Evolutionary conservation across 2,113 vertebrate genomes (phyloP).

Genomic region (Reinhardtius hippoglossoides): DNA sequence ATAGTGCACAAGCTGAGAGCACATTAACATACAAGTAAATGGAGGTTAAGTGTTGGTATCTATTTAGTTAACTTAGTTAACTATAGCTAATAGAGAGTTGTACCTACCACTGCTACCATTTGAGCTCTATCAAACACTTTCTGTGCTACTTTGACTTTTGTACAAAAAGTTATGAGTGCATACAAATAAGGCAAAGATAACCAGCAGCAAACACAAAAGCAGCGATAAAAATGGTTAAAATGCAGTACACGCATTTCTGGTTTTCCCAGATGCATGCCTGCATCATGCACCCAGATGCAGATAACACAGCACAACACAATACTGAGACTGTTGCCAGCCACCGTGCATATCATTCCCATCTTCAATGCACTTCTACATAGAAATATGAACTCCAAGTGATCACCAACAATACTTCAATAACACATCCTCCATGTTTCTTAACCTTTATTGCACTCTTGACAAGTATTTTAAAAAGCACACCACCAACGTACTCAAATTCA

Average conservation of each 20-base stretch:
- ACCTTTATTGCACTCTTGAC: slow-evolving; percentile 10
- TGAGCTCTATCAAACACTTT: no score
- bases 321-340: neutral
- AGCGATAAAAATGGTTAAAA: no score
- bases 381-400: neutral
- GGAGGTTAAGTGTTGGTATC: no score
- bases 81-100: neutral
- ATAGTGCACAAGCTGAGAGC: neutral
- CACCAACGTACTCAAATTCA: slow-evolving; percentile 10
- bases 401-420: slow-evolving; percentile 1
- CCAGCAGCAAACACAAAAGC: slow-evolving; percentile 1
- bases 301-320: slow-evolving; percentile 10
- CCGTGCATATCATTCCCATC: neutral
- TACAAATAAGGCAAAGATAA: neutral
- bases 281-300: neutral
- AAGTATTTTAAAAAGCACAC: slow-evolving; percentile 11
- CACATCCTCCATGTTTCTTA: neutral
- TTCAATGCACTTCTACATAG: slow-evolving; percentile 2
- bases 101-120: no score
- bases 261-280: slow-evolving; percentile 7
- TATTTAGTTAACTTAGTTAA: no score
- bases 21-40: no score
- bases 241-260: neutral
- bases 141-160: neutral
- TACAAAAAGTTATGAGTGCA: neutral